Conservation (phyloP, 2,797 vertebrate genomes). For the Ctenopoma multispine region DNA sequence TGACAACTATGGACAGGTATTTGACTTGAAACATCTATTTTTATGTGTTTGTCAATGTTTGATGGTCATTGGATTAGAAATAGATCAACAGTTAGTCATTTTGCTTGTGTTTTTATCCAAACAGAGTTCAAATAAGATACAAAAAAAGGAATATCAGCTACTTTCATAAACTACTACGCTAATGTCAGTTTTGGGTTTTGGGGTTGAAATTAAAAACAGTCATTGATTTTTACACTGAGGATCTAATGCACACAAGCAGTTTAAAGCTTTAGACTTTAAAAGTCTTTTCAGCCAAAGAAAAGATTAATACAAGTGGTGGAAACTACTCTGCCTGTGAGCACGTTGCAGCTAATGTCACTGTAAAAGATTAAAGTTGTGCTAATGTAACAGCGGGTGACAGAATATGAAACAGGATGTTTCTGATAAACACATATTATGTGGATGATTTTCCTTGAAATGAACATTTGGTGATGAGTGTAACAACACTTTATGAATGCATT, state of each 20-base stretch:
- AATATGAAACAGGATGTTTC: constrained; percentile 1
- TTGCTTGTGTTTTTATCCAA: no score
- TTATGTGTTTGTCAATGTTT: no score
- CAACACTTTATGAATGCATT: background rate
- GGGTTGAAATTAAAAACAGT: no score
- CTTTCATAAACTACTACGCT: no score
- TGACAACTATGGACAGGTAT: constrained; percentile 99
- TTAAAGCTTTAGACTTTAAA: no score
- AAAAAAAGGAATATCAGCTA: no score
- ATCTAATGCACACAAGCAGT: background rate
- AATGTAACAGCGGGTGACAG: background rate
- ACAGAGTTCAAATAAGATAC: no score
- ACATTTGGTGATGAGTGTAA: background rate
- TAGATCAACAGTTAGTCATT: no score
- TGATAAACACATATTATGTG: background rate
- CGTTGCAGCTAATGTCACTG: background rate
- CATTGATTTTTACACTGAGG: no score
- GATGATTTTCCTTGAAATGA: background rate
- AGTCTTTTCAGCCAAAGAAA: background rate
- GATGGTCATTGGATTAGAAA: no score
- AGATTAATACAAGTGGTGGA: background rate
- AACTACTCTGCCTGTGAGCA: background rate
- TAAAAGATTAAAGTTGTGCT: background rate
- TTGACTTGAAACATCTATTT: background rate
- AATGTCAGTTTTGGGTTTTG: no score